A percentile compares a stretch with the other conserved stretches of the same genome.
Conservation (phyloP, 2,113 vertebrate genomes). For the Scomber colias region DNA sequence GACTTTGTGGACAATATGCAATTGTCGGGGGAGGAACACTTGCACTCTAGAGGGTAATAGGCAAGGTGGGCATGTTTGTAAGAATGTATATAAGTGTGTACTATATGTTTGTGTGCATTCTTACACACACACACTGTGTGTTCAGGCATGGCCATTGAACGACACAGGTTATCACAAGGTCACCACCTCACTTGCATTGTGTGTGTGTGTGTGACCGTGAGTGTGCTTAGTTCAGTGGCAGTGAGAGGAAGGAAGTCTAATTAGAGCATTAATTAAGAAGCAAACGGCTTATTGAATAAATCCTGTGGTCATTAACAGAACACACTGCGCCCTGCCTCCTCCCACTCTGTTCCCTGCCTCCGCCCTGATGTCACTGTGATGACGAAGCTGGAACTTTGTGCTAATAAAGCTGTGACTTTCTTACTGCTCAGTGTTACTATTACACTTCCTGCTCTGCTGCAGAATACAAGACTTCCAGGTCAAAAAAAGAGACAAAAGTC, state of each 20-base stretch:
- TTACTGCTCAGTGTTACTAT: background rate
- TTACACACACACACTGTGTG: constrained; percentile 60
- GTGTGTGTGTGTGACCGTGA: constrained; percentile 75
- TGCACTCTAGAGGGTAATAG: constrained; percentile 92
- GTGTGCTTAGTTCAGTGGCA: constrained; percentile 32
- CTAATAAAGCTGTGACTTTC: background rate
- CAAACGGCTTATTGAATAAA: constrained; percentile 89
- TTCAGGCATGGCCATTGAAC: constrained; percentile 83
- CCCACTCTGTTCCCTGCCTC: background rate
- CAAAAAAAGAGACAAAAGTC: background rate
- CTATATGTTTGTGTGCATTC: background rate
- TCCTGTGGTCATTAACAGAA: constrained; percentile 85
- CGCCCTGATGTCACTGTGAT: background rate
- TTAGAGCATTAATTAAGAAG: constrained; percentile 89
- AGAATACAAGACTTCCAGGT: background rate
- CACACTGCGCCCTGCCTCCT: constrained; percentile 29
- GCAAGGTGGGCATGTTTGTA: constrained; percentile 84
- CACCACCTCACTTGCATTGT: constrained; percentile 85
- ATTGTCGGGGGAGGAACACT: constrained; percentile 92
- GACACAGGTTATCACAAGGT: constrained; percentile 95
- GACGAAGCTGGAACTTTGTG: constrained; percentile 9
- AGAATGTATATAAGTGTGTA: constrained; percentile 40
- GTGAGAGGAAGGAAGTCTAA: constrained; percentile 83
- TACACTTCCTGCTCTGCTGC: background rate
- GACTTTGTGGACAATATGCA: constrained; percentile 76